Evolutionary conservation across 2,888 invertebrate genomes (phyloP).

Genomic region (Amphipoea lucens): DNA sequence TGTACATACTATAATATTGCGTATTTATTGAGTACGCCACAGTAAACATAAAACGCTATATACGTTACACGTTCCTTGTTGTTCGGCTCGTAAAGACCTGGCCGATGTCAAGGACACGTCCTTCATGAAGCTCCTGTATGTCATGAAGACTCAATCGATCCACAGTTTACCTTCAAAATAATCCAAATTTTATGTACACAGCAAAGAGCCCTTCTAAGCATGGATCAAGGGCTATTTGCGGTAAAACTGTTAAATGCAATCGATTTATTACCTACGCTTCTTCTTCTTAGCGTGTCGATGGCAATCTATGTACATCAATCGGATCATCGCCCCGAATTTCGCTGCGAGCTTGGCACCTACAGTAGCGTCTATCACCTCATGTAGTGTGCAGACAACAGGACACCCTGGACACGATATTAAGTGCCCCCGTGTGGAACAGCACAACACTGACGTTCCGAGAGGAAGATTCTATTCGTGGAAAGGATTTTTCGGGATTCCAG

Average conservation of each 20-base stretch:
- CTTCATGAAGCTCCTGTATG: slow-evolving; percentile 67
- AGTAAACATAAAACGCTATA: slow-evolving; percentile 47
- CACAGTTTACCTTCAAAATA: slow-evolving; percentile 55
- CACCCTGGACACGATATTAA: no score
- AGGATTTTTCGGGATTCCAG: not conserved
- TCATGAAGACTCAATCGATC: slow-evolving; percentile 68
- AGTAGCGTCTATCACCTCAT: no score
- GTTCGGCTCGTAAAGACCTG: slow-evolving; percentile 54
- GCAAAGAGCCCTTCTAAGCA: not conserved
- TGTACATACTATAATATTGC: slow-evolving; percentile 21
- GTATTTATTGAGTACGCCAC: slow-evolving; percentile 57
- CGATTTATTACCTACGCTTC: not conserved
- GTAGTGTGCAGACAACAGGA: no score
- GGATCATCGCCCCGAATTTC: not conserved
- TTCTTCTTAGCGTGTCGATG: not conserved
- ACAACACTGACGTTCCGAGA: not conserved
- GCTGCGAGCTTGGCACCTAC: no score
- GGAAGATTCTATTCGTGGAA: not conserved
- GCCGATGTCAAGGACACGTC: slow-evolving; percentile 65
- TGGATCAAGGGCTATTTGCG: no score
- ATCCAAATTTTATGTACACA: slow-evolving; percentile 34
- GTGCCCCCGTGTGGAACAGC: no score
- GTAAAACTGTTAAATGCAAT: slow-evolving; percentile 8
- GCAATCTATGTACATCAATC: not conserved
- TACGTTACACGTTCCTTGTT: slow-evolving; percentile 51